Percentiles rank a stretch among this genome's conserved stretches.
Evolutionary conservation across 2,797 vertebrate genomes (phyloP).

Genomic region (Leuciscus waleckii): DNA sequence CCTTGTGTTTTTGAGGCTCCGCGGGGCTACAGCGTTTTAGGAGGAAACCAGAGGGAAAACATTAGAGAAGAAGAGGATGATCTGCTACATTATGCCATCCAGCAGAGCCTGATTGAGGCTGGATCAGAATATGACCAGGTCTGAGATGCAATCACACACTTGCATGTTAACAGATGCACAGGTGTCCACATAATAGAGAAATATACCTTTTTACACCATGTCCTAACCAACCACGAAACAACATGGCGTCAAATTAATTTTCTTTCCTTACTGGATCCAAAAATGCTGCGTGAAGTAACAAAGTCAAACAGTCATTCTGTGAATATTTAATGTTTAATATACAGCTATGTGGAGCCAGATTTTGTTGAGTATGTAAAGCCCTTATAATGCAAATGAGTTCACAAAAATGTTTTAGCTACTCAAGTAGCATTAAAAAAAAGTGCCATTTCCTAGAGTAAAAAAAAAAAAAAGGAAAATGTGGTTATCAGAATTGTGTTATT

Average conservation of each 20-base stretch:
- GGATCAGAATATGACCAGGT: slow-evolving; percentile 97
- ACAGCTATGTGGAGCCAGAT: background rate
- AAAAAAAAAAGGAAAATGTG: rapidly evolving
- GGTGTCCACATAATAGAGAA: background rate
- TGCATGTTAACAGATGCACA: background rate
- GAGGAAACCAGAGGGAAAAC: slow-evolving; percentile 88
- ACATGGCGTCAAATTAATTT: background rate
- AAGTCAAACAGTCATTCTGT: background rate
- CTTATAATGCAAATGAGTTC: background rate
- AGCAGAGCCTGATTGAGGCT: slow-evolving; percentile 96
- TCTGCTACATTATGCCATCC: slow-evolving; percentile 94
- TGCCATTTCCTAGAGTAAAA: background rate
- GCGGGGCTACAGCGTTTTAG: slow-evolving; percentile 89
- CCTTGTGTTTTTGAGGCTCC: slow-evolving; percentile 91
- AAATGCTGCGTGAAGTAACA: background rate
- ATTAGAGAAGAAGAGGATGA: slow-evolving; percentile 93
- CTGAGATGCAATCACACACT: slow-evolving; percentile 43
- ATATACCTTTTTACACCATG: background rate
- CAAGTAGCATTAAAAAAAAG: background rate
- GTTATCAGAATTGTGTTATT: no score
- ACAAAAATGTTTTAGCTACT: background rate
- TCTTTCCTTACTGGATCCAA: background rate
- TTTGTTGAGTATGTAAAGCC: background rate
- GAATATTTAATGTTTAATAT: background rate
- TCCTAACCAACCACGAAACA: background rate